Percentiles rank a stretch among this genome's conserved stretches.
Evolutionary conservation across 2,113 vertebrate species (phyloP).

Genomic region (Macheiramphus alcinus): DNA sequence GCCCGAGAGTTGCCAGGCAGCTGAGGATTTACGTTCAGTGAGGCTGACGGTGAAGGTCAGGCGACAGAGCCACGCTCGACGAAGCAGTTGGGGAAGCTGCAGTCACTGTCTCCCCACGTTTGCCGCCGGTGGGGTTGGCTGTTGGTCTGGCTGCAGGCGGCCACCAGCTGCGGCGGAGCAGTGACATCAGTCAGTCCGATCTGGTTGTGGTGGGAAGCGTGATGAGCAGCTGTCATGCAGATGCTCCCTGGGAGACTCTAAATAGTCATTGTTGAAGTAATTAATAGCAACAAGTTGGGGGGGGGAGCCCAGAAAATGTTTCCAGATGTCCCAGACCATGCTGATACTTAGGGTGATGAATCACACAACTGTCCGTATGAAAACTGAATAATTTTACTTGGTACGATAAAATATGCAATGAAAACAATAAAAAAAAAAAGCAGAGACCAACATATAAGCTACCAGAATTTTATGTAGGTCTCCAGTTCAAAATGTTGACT

Average conservation of each 20-base stretch:
- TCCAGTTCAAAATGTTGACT: background rate
- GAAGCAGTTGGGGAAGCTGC: background rate
- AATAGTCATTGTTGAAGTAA: constrained; percentile 1
- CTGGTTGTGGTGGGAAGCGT: background rate
- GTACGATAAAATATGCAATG: background rate
- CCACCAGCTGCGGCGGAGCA: background rate
- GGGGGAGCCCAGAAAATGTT: background rate
- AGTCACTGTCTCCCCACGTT: rapidly evolving
- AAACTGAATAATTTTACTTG: background rate
- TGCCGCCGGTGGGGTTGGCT: rapidly evolving
- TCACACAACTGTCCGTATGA: background rate
- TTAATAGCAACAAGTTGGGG: background rate
- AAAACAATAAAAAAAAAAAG: background rate
- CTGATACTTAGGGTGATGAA: background rate
- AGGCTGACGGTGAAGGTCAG: background rate
- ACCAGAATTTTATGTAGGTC: background rate
- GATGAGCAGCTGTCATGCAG: background rate
- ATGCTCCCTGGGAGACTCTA: background rate
- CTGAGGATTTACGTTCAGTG: background rate
- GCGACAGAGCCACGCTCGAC: rapidly evolving
- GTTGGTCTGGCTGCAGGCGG: background rate
- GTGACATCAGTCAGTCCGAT: background rate
- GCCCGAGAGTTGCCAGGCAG: background rate
- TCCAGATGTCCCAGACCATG: background rate
- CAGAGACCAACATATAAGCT: background rate